Evolutionary conservation across 2,888 invertebrate genomes (phyloP).

Genomic region (Colletes collaris): DNA sequence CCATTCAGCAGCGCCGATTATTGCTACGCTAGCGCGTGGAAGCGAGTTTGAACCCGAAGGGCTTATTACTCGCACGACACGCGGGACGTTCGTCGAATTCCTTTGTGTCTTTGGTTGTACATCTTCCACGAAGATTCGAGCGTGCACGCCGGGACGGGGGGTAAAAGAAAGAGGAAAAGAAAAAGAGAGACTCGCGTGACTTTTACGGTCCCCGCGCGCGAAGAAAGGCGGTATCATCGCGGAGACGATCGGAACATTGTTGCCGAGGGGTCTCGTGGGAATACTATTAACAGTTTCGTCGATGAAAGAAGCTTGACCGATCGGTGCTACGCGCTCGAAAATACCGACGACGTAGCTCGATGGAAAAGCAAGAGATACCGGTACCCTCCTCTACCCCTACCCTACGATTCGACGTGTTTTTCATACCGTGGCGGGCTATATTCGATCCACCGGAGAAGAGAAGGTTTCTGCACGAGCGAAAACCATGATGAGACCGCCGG

Average conservation of each 20-base stretch:
- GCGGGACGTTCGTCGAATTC: conserved; percentile 48
- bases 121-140: conserved; percentile 28
- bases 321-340: conserved; percentile 13
- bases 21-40: conserved; percentile 47
- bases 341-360: not conserved
- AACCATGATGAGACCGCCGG: conserved; percentile 62
- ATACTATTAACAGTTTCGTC: conserved; percentile 22
- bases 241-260: not conserved
- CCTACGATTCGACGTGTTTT: no score
- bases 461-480: conserved; percentile 70
- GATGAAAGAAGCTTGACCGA: not conserved
- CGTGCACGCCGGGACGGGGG: not conserved
- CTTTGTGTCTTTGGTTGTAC: conserved; percentile 36
- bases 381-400: no score
- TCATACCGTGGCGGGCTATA: no score
- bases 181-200: conserved; percentile 2
- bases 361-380: not conserved
- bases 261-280: conserved; percentile 23
- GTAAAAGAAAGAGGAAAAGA: not conserved
- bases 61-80: conserved; percentile 57
- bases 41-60: conserved; percentile 43
- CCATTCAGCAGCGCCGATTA: conserved; percentile 54
- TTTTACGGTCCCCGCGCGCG: conserved; percentile 7
- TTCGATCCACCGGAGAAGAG: no score
- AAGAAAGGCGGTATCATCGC: not conserved